A percentile compares a stretch with the other conserved stretches of the same genome.
phyloP scores from a whole-genome alignment of 2,797 vertebrate species.

The Scleropages formosus region DNA sequence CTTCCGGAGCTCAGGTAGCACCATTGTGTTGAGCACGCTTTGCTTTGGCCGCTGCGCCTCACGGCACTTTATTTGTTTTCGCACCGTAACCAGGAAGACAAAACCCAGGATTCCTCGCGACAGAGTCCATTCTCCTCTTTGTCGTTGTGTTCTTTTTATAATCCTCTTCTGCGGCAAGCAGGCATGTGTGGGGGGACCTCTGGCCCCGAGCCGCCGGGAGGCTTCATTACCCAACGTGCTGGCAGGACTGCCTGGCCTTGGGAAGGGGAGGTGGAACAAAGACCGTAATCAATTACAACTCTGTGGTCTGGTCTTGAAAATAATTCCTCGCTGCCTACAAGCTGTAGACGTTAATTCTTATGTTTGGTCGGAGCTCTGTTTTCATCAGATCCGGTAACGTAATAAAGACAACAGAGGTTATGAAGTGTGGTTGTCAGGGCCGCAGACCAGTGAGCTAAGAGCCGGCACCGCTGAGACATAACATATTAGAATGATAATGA shows the following conservation, averaged over 20 bases:
- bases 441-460: conserved; percentile 46
- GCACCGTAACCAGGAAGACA: conserved; percentile 56
- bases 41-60: conserved; percentile 37
- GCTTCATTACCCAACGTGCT: conserved; percentile 39
- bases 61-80: conserved; percentile 55
- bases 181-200: conserved; percentile 36
- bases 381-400: conserved; percentile 38
- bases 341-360: conserved; percentile 38
- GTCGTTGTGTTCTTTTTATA: conserved; percentile 42
- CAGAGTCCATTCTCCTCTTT: conserved; percentile 34
- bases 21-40: conserved; percentile 51
- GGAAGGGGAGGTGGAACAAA: conserved; percentile 25
- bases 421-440: conserved; percentile 47
- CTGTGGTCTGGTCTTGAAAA: conserved; percentile 49
- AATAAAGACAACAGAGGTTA: conserved; percentile 51
- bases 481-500: conserved; percentile 35
- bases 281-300: conserved; percentile 59
- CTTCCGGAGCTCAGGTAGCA: conserved; percentile 39
- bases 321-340: conserved; percentile 42
- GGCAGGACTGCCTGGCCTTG: conserved; percentile 32
- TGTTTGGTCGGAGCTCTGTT: conserved; percentile 34
- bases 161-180: conserved; percentile 22
- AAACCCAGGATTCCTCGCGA: conserved; percentile 38
- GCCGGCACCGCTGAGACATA: conserved; percentile 28
- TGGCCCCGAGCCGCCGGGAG: conserved; percentile 26